These are phyloP conservation scores for Resseliella maxima DNA, from an alignment of 2,888 invertebrate species.

Conservation along the genomic window DNA sequence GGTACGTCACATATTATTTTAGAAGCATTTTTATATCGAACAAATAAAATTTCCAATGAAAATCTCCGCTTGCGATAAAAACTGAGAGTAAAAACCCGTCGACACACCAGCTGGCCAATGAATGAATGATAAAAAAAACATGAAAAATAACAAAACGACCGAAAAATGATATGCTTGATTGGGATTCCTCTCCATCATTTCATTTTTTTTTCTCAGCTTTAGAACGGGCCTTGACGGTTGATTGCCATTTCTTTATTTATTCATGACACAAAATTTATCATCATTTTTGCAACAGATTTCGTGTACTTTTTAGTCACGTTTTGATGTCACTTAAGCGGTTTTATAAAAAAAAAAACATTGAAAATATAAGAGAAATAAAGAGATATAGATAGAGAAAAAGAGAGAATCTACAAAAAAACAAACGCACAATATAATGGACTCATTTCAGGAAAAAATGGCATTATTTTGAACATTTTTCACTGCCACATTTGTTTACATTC, in stretches of 20 bases:
- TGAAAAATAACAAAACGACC: neutral
- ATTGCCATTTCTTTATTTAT: constrained; percentile 22
- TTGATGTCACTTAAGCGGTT: neutral
- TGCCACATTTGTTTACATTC: neutral
- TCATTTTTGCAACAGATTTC: neutral
- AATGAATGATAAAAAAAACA: too few species aligned
- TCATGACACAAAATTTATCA: constrained; percentile 5
- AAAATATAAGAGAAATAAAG: too few species aligned
- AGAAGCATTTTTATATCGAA: too few species aligned
- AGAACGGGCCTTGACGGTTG: neutral
- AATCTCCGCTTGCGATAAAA: neutral
- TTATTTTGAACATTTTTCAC: neutral
- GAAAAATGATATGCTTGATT: constrained; percentile 7
- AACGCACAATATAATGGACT: neutral
- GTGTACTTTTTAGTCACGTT: neutral
- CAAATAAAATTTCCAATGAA: too few species aligned
- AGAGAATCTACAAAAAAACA: neutral
- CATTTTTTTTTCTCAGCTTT: neutral
- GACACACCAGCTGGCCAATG: too few species aligned
- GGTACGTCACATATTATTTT: neutral
- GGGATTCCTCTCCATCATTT: neutral
- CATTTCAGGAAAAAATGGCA: neutral
- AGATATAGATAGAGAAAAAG: too few species aligned
- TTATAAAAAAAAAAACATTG: too few species aligned
- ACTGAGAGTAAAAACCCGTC: too few species aligned